phyloP scores from a whole-genome alignment of 2,888 invertebrate genomes.

The Drosophila testacea region DNA sequence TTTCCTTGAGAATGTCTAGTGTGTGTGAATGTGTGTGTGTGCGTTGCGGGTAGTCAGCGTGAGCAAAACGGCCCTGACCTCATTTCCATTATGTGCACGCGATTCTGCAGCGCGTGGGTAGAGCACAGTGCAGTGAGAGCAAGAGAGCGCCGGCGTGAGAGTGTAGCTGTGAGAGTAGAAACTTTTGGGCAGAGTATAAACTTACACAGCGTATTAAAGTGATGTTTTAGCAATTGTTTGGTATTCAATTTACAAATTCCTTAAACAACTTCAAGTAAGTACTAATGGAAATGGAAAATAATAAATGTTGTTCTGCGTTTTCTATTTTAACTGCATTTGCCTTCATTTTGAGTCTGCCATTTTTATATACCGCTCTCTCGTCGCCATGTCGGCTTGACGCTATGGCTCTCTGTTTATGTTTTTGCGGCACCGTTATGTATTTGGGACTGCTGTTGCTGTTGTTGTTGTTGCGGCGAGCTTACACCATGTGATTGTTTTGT shows the following conservation, averaged over 20 bases:
- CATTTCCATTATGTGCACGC: conserved; percentile 74
- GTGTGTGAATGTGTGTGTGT: conserved; percentile 22
- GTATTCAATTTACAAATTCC: background rate
- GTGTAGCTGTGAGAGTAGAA: conserved; percentile 22
- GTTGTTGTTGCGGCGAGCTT: conserved; percentile 62
- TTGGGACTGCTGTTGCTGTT: conserved; percentile 44
- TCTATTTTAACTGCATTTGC: background rate
- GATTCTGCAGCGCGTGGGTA: conserved; percentile 75
- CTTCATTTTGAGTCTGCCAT: conserved; percentile 7
- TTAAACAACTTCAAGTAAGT: background rate
- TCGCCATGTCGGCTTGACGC: conserved; percentile 32
- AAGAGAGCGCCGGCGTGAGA: conserved; percentile 63
- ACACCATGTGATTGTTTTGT: conserved; percentile 77
- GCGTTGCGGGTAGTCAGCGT: conserved; percentile 60
- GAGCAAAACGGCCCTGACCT: conserved; percentile 85
- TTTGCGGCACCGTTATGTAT: conserved; percentile 68
- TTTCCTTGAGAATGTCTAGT: conserved; percentile 13
- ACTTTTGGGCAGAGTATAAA: background rate
- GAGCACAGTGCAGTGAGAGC: conserved; percentile 51
- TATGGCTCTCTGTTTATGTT: conserved; percentile 80
- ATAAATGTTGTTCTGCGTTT: background rate
- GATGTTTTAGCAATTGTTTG: background rate
- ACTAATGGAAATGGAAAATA: background rate
- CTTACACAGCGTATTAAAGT: background rate
- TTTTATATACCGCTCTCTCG: conserved; percentile 37